Evolutionary conservation across 23 tunicate species (phyloP), one percentile per base, ranked within the genome.

Genomic region (Clavelina lepadiformis): DNA sequence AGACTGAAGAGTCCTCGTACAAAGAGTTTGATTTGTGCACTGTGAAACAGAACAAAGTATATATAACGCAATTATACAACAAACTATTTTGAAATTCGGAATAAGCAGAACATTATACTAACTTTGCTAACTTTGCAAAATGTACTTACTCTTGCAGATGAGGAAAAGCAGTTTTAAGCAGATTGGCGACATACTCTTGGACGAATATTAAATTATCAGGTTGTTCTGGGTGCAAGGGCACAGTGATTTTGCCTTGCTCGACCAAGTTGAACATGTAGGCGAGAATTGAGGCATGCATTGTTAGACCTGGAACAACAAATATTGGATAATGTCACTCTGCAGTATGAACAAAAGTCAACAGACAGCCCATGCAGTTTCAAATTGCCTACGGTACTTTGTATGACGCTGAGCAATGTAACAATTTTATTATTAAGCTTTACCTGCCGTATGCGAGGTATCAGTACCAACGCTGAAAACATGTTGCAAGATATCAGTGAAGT

Each of bases 381-480:
- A n/a, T n/a, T n/a, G n/a, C n/a, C n/a, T n/a, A n/a, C n/a, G n/a
- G n/a, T n/a, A n/a, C n/a, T n/a, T n/a, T n/a, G n/a, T n/a, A n/a
- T n/a, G n/a, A n/a, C n/a, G n/a, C n/a, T n/a, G n/a, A n/a, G n/a
- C n/a, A n/a, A n/a, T n/a, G n/a, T n/a, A n/a, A n/a, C n/a, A n/a
- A n/a, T n/a, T n/a, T n/a, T n/a, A n/a, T n/a, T n/a, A n/a, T n/a
- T n/a, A n/a, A n/a, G n/a, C n/a, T 30, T 31, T 52, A 81, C 97
- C 99, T 27, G 99, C 94, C 21, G 94, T 94, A 46, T 94, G 99
- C 1, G 99, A 86, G 13, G 99, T 94, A 37, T 94, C 99, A 3
- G 99, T 94, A 35, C 85, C 99, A 18, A 94, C 99, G 38, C 99
- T 87, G 65, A 94, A 94, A 4, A 94, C 99, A 37, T 94, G 99